These are phyloP conservation scores for Pristionchus japonicus DNA, from an alignment of 2,888 invertebrate genomes.

Conservation along the genomic window DNA sequence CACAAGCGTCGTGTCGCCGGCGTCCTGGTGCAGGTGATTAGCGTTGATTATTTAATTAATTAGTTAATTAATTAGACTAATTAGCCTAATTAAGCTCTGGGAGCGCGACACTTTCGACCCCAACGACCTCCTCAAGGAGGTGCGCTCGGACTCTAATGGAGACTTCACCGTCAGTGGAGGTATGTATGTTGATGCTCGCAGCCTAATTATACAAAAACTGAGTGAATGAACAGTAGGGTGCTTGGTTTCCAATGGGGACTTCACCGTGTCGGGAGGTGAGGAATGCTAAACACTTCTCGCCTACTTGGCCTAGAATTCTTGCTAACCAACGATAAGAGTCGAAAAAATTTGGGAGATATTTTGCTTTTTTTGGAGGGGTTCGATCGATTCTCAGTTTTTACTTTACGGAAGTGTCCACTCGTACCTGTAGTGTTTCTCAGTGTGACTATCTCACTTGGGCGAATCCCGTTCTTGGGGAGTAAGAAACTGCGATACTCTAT, in stretches of 20 bases:
- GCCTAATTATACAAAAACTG: too few relatives aligned
- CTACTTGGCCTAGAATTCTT: too few relatives aligned
- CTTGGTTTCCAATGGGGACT: neutral
- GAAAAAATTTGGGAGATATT: too few relatives aligned
- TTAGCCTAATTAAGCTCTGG: constrained; percentile 4
- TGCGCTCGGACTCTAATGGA: constrained; percentile 17
- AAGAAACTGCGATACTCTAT: neutral
- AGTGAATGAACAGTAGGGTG: neutral
- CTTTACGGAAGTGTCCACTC: too few relatives aligned
- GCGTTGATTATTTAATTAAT: neutral
- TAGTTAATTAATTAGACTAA: neutral
- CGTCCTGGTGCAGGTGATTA: constrained; percentile 34
- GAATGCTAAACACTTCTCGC: neutral
- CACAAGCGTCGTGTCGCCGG: constrained; percentile 43
- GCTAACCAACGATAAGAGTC: too few relatives aligned
- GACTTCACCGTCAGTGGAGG: constrained; percentile 21
- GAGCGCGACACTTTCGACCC: constrained; percentile 45
- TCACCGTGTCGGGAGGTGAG: neutral
- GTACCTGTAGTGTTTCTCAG: too few relatives aligned
- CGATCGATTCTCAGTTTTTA: too few relatives aligned
- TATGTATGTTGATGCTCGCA: neutral
- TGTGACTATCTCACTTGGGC: neutral
- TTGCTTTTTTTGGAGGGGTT: too few relatives aligned
- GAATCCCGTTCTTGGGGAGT: neutral
- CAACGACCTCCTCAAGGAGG: constrained; percentile 44